Base-by-base conservation (phyloP, 2,797 vertebrate genomes). In the Cuculus canorus region DNA sequence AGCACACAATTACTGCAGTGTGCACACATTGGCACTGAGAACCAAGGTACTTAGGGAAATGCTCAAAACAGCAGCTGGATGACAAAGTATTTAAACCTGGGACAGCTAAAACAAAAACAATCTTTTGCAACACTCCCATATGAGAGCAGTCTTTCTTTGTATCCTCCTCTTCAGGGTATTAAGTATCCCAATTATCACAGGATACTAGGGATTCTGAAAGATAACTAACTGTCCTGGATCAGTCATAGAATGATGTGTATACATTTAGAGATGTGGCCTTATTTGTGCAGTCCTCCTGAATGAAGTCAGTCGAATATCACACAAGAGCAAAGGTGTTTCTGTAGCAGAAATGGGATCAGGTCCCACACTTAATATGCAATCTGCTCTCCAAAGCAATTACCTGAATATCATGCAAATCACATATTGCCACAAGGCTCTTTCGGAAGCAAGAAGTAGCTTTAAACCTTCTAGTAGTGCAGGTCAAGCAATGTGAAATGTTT, bases 171-270 rank as follows among this genome's bases (percentile, higher is more conserved):
- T 60, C 30, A 48, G 71, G 64, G n/a, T 56, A 72, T 59, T 77
- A 79, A 69, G 25, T 24, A 93, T 63, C 66, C 93, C 88, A 83
- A 94, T 87, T 92, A 64, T 56, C 68, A 65, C 45, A 87, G 1
- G 32, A 79, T 82, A 54, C 53, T 50, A 73, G 86, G 83, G 93
- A 82, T 88, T 77, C 88, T 87, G 83, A 77, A 70, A 86, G 90
- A 88, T 90, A 95, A 95, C 95, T 91, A 92, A 86, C 90, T 90
- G 93, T 77, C 90, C 81, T 81, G 93, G 81, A 91, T 89, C 93
- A 95, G 95, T 92, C 91, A 94, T 94, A 86, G 91, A 84, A 91
- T 84, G 71, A 96, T 66, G 76, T 86, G 43, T 73, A 37, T 3
- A 22, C 30, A 63, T 82, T 94, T 50, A 76, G 80, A 93, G 75